Base-by-base conservation (phyloP, 1,140 invertebrate species). In the Euwallacea similis region DNA sequence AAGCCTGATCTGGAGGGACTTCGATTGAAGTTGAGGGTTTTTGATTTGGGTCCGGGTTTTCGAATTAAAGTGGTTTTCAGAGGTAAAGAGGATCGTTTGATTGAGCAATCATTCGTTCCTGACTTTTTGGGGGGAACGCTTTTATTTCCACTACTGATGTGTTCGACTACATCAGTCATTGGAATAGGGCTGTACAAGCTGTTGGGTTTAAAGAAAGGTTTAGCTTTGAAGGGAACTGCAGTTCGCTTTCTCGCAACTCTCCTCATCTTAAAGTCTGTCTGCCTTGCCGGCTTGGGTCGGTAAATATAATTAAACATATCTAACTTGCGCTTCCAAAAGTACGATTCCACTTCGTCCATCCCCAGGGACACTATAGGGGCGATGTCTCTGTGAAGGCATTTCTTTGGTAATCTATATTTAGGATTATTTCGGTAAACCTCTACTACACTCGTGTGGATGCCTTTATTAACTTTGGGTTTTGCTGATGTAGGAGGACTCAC, bases 331-430 rank as follows among this genome's bases (percentile, higher is more conserved):
- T 63, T 53, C 42, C 44, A 63, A 53, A 71, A 74, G 44, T 73
- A 73, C 7, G 44, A 13, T 64, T 75, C 71, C 11, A 75, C 71
- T 50, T 66, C 63, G 42, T 55, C 67, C 74, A 73, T 73, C 8
- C 59, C 47, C 11, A 75, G 50, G 8, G 68, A 73, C 9, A 75
- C 65, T 10, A 54, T 46, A 3, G 74, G 71, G 6, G 63, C 47
- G 16, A 75, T 56, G 42, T 75, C 33, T 6, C 43, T 53, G 6
- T 69, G 42, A 42, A 75, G 46, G 47, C 74, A 75, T 46, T 70
- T 67, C 21, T 66, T 71, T 8, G 74, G 71, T 56, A 75, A 42
- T 53, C 62, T 73, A 55, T 70, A 66, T 10, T 54, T 55, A 6
- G 74, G 74, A 64, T 73, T 56, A 7, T 44, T 43, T 46, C 56